These are phyloP conservation scores for Falco punctatus DNA, from an alignment of 2,113 vertebrate genomes.

Conservation along the genomic window DNA sequence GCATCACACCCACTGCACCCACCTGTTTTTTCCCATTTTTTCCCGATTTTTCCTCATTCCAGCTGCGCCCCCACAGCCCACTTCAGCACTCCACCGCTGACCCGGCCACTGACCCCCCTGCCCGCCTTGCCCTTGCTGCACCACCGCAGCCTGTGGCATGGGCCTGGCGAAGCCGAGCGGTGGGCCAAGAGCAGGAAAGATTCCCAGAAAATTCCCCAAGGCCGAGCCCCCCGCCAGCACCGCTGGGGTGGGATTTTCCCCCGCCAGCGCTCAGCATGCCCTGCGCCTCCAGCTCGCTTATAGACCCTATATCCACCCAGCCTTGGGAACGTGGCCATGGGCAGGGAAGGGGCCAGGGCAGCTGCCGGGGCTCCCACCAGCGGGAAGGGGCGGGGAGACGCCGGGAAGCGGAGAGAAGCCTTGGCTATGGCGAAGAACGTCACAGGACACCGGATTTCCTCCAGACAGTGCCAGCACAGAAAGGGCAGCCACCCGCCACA, in stretches of 20 bases:
- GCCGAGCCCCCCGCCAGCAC: not conserved
- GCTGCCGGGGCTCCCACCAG: not conserved
- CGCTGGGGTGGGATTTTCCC: not conserved
- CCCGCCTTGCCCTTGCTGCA: too few relatives aligned
- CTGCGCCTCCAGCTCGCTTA: too few relatives aligned
- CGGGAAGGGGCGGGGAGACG: not conserved
- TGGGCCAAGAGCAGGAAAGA: too few relatives aligned
- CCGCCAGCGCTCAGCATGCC: too few relatives aligned
- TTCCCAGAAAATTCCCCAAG: too few relatives aligned
- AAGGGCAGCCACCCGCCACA: not conserved
- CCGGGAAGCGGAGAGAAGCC: not conserved
- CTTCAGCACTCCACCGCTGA: too few relatives aligned
- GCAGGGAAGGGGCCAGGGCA: not conserved
- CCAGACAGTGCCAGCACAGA: not conserved
- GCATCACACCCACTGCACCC: too few relatives aligned
- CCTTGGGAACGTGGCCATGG: too few relatives aligned
- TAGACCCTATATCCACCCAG: rapidly evolving
- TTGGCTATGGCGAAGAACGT: rapidly evolving
- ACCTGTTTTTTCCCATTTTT: too few relatives aligned
- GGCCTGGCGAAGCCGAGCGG: too few relatives aligned
- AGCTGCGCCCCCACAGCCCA: not conserved
- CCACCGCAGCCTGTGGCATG: too few relatives aligned
- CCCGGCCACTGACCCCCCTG: too few relatives aligned
- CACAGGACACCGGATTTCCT: not conserved
- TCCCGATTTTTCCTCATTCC: not conserved